phyloP scores from a whole-genome alignment of 2,113 vertebrate genomes.

The Electrona antarctica region DNA sequence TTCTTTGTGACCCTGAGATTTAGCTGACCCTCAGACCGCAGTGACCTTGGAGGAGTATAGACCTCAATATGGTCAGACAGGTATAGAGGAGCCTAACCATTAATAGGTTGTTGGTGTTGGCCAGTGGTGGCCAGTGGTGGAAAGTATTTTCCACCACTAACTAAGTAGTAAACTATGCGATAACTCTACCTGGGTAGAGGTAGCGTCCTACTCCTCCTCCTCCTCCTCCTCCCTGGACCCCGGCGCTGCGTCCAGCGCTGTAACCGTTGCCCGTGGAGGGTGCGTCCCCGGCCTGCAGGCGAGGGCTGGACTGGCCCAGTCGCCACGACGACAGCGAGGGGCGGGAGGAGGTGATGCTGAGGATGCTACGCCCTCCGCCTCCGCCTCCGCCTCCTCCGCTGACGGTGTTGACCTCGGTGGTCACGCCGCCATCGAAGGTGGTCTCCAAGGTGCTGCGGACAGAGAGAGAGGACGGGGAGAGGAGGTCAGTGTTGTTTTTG shows the following conservation, averaged over 20 bases:
- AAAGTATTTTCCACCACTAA: too few relatives aligned
- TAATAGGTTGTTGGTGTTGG: too few relatives aligned
- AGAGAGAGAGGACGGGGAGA: neutral
- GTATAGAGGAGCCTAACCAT: too few relatives aligned
- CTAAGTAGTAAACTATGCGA: too few relatives aligned
- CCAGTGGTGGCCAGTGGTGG: too few relatives aligned
- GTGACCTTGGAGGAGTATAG: too few relatives aligned
- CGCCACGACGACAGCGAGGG: constrained; percentile 90
- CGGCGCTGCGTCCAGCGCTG: constrained; percentile 67
- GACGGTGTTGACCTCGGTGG: constrained; percentile 84
- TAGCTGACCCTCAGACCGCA: too few relatives aligned
- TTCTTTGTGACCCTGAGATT: too few relatives aligned
- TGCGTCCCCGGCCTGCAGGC: constrained; percentile 95
- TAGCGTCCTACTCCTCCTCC: constrained; percentile 78
- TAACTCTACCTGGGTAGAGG: constrained; percentile 76
- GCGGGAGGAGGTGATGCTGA: constrained; percentile 86
- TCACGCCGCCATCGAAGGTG: constrained; percentile 90
- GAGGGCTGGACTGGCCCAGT: constrained; percentile 92
- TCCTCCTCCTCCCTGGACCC: constrained; percentile 67
- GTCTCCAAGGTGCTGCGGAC: constrained; percentile 91
- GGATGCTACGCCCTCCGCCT: constrained; percentile 83
- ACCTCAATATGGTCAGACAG: too few relatives aligned
- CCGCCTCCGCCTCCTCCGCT: neutral
- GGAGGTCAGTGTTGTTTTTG: neutral
- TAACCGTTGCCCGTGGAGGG: constrained; percentile 91